A percentile compares a stretch with the other conserved stretches of the same genome.
Evolutionary conservation across 2,113 vertebrate genomes (phyloP).

Genomic region (Mus musculus): DNA sequence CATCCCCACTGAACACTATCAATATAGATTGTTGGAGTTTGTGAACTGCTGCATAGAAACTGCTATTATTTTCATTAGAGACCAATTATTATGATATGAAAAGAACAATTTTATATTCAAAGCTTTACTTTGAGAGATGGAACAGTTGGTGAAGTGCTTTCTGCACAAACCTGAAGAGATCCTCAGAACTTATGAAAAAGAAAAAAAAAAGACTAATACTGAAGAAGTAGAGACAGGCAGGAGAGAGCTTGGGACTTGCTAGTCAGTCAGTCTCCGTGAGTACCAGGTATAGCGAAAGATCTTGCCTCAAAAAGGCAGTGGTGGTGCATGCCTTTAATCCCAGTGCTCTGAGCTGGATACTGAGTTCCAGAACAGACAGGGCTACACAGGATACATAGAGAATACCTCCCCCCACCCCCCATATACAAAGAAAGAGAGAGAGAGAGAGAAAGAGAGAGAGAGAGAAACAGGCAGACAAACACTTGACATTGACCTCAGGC

Average conservation of each 20-base stretch:
- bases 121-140: background rate
- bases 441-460: background rate
- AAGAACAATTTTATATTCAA: constrained; percentile 26
- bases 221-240: background rate
- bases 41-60: background rate
- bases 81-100: constrained; percentile 43
- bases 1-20: background rate
- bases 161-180: background rate
- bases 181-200: background rate
- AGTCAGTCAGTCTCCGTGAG: background rate
- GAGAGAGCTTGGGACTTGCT: background rate
- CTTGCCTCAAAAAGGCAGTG: background rate
- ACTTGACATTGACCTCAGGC: background rate
- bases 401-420: background rate
- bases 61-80: constrained; percentile 20
- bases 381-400: background rate
- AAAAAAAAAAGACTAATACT: background rate
- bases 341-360: background rate
- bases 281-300: background rate
- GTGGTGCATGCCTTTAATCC: background rate
- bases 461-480: background rate
- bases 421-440: background rate
- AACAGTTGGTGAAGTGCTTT: background rate
- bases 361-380: background rate
- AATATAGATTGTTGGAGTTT: background rate